Evolutionary conservation across 2,113 vertebrate species (phyloP), one percentile per base, ranked within the genome.

Genomic region (Emydocephalus ijimae): DNA sequence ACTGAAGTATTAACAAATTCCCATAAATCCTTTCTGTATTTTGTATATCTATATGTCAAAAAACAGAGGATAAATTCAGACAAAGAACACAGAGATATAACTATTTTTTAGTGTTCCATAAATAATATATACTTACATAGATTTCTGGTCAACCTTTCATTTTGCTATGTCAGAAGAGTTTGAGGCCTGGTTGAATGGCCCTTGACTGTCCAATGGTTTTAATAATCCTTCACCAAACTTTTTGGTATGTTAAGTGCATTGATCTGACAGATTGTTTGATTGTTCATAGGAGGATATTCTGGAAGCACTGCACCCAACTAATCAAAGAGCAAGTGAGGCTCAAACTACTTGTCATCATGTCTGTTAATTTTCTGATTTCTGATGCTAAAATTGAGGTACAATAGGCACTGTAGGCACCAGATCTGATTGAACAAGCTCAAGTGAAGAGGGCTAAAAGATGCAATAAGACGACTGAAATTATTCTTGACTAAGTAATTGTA

Each of bases 301-400:
- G 69, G 24, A 59, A 45, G 43, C 39, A 88, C 34, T 39, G 45
- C 43, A 20, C 91, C 86, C 39, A 21, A 74, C 87, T 74, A 74
- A 89, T 92, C 91, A 92, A 89, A 92, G 29, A 88, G 29, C 57
- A 92, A 69, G 39, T 86, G 59, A 88, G 56, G 34, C 39, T 9
- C 50, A 20, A 85, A 85, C 39, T 50, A 85, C 54, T 89, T 89
- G 15, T 57, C 50, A 81, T 88, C n/a, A 69, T 61, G 64, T 88
- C 86, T 88, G 91, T 88, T n/a, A 69, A 92, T 92, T 69, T 88
- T 88, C 86, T 69, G 57, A 88, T 24, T 48, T 87, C 43, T 92
- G 91, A 92, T n/a, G 24, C 23, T 88, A 69, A 88, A 92, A 92
- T 88, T 88, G 86, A 57, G 10, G 23, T 69, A 24, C 29, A 92